These are phyloP conservation scores for Ibidorhyncha struthersii DNA, from an alignment of 2,113 vertebrate species.

Conservation along the genomic window DNA sequence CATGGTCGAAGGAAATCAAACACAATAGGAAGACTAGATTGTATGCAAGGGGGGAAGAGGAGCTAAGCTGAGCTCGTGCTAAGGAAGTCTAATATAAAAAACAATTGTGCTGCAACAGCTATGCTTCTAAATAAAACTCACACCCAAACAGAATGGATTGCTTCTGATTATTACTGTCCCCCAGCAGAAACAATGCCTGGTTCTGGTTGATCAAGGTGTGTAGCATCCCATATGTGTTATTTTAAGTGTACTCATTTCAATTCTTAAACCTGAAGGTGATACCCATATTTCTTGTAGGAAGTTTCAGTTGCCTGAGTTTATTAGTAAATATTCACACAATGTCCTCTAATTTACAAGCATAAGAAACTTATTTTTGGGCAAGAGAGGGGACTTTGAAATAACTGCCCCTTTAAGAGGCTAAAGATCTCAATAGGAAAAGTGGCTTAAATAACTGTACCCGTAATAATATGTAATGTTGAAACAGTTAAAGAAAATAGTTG, in stretches of 20 bases:
- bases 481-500: neutral
- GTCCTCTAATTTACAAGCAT: neutral
- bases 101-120: neutral
- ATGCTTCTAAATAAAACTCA: neutral
- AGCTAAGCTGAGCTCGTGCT: neutral
- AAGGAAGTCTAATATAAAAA: neutral
- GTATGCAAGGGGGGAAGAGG: neutral
- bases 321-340: neutral
- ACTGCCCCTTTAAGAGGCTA: neutral
- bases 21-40: neutral
- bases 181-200: neutral
- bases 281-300: neutral
- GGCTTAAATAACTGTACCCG: neutral
- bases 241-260: neutral
- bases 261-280: neutral
- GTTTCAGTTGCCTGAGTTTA: neutral
- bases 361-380: neutral
- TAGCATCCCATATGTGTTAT: neutral
- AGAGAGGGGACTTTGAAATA: neutral
- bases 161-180: neutral
- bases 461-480: neutral
- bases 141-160: too few relatives aligned
- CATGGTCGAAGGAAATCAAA: neutral
- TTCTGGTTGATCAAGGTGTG: neutral
- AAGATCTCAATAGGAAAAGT: neutral